These are phyloP conservation scores for Acropora tenuis DNA, from an alignment of 64 coral and sea anemone genomes.

Conservation along the genomic window DNA sequence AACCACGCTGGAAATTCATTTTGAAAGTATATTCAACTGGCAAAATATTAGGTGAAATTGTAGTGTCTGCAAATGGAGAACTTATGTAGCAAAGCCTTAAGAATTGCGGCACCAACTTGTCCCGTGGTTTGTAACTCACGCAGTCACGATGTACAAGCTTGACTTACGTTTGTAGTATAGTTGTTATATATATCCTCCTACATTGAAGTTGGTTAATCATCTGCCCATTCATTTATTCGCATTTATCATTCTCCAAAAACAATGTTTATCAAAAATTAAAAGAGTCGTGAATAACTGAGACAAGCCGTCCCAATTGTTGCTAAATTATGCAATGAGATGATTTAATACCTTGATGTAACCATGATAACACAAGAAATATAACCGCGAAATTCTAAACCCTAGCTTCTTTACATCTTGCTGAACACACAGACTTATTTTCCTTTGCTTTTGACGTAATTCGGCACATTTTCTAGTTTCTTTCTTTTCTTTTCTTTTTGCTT, in stretches of 20 bases:
- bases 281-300: neutral
- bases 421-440: neutral
- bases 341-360: no score
- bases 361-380: no score
- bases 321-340: neutral
- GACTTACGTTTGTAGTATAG: neutral
- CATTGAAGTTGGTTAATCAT: neutral
- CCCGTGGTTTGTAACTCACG: neutral
- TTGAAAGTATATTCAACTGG: neutral
- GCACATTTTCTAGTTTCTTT: neutral
- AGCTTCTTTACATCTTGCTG: neutral
- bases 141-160: neutral
- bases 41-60: neutral
- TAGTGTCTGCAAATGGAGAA: neutral
- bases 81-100: neutral
- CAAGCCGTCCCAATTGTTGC: neutral
- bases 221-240: neutral
- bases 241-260: neutral
- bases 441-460: neutral
- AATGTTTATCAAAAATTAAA: constrained; percentile 1
- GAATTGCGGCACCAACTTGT: neutral
- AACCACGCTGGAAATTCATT: neutral
- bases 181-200: neutral
- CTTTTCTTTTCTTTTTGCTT: neutral
- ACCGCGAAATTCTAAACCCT: no score